Evolutionary conservation across 2,797 vertebrate species (phyloP), one percentile per base, ranked within the genome.

Genomic region (Ctenopoma multispine): DNA sequence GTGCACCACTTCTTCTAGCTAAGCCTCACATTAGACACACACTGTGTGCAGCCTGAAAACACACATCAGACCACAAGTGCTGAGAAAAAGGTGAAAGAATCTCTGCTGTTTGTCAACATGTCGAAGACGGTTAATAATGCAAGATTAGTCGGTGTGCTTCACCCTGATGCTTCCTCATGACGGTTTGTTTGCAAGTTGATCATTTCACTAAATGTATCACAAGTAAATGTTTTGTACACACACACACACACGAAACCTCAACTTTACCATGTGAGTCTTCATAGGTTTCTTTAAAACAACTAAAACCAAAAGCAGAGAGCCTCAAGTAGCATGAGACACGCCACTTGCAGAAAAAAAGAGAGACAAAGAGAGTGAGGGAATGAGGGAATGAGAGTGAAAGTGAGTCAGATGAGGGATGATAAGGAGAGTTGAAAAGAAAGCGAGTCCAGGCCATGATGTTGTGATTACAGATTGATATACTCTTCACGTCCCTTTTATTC

Each of bases 401-500:
- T 50, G 63, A 67, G 40, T 61, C 44, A 27, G 44, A 66, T 53
- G 79, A 83, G 88, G 75, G 78, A 75, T 61, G 75, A 85, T 84
- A 79, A 90, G 81, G 27, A 24, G 8, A 63, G 38, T 5, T 69
- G 69, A 72, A 60, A 66, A 66, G 75, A 81, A 79, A 75, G 61
- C 8, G 40, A 67, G 70, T 67, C 59, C 18, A 21, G 69, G 63
- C 69, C 40, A 46, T 54, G 10, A 82, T 90, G 92, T 92, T 92
- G 93, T 93, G 93, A 90, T 91, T 89, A 89, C 69, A 86, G 93
- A 92, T 92, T 93, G 91, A 93, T 92, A 90, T 90, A 92, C 83
- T 84, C 72, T 78, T 77, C 74, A 74, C 70, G 69, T 76, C 67
- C 70, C 72, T 76, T 82, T 82, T 77, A 85, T 93, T 94, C 93